These are phyloP conservation scores for Synchiropus splendidus DNA, from an alignment of 2,113 vertebrate genomes.

Conservation along the genomic window DNA sequence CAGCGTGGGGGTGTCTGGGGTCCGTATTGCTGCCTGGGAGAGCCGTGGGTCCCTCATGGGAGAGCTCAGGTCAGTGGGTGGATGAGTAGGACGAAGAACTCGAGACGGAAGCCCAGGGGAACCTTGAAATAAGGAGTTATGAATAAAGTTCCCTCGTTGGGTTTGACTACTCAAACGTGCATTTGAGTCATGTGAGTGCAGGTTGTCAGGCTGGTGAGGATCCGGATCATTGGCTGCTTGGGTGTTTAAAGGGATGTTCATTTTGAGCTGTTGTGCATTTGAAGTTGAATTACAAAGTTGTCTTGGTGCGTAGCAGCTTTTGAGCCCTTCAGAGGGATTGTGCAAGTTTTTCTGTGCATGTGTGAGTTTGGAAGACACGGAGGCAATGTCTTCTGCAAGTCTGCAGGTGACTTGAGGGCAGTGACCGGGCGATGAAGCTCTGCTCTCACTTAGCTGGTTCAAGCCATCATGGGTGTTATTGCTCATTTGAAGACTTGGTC, in stretches of 20 bases:
- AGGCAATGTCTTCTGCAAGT: constrained; percentile 54
- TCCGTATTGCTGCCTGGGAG: constrained; percentile 39
- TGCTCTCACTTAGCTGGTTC: constrained; percentile 65
- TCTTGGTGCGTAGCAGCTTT: constrained; percentile 17
- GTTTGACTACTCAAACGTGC: constrained; percentile 12
- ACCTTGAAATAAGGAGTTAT: constrained; percentile 11
- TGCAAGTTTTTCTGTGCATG: constrained; percentile 47
- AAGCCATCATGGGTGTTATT: constrained; percentile 52
- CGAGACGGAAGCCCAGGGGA: constrained; percentile 56
- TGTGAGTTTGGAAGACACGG: constrained; percentile 50
- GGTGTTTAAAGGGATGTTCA: constrained; percentile 70
- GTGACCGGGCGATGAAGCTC: constrained; percentile 43
- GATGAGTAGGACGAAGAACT: constrained; percentile 39
- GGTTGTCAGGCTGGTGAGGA: constrained; percentile 37
- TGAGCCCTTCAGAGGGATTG: constrained; percentile 34
- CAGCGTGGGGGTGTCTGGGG: constrained; percentile 57
- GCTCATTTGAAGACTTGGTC: constrained; percentile 32
- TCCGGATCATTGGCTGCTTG: constrained; percentile 38
- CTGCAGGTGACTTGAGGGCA: constrained; percentile 53
- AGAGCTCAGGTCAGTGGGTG: constrained; percentile 54
- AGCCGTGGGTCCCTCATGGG: constrained; percentile 62
- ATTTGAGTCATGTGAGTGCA: constrained; percentile 21
- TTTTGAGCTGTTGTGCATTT: constrained; percentile 55
- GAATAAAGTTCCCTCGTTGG: constrained; percentile 6
- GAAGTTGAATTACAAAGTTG: constrained; percentile 18